Evolutionary conservation across 2,113 vertebrate species (phyloP).

Genomic region (Dissostichus mawsoni): DNA sequence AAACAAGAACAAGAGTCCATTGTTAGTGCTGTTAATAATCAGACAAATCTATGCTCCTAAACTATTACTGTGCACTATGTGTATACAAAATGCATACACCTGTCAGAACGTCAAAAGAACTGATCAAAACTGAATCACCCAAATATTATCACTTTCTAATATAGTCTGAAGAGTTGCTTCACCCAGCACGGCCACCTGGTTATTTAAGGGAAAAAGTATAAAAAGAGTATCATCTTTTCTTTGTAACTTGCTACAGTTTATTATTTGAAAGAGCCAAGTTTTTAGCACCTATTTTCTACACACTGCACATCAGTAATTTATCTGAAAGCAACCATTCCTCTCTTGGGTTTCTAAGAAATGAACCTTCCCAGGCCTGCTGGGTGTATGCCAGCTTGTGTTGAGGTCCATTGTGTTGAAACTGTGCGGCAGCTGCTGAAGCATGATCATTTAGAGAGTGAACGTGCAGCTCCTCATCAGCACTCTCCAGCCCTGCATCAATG

Average conservation of each 20-base stretch:
- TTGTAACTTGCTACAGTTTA: background rate
- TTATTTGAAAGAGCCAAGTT: background rate
- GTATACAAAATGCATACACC: background rate
- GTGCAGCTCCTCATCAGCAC: slow-evolving; percentile 68
- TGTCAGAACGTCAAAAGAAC: background rate
- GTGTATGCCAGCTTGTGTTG: slow-evolving; percentile 29
- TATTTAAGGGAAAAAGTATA: background rate
- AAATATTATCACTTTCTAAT: background rate
- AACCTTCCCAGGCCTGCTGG: slow-evolving; percentile 21
- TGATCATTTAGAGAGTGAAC: slow-evolving; percentile 72
- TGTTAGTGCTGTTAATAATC: background rate
- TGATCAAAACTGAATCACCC: background rate
- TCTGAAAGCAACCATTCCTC: background rate
- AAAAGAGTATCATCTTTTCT: too few species aligned
- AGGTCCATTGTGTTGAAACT: slow-evolving; percentile 57
- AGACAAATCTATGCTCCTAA: too few species aligned
- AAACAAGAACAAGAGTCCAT: background rate
- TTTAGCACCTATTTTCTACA: background rate
- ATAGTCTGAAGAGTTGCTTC: background rate
- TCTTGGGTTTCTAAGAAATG: slow-evolving; percentile 25
- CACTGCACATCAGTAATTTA: background rate
- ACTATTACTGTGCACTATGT: background rate
- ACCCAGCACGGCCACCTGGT: background rate
- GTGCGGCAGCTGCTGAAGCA: slow-evolving; percentile 60
- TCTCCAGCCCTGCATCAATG: slow-evolving; percentile 55